Evolutionary conservation across 2,797 vertebrate genomes (phyloP).

Genomic region (Dermochelys coriacea): DNA sequence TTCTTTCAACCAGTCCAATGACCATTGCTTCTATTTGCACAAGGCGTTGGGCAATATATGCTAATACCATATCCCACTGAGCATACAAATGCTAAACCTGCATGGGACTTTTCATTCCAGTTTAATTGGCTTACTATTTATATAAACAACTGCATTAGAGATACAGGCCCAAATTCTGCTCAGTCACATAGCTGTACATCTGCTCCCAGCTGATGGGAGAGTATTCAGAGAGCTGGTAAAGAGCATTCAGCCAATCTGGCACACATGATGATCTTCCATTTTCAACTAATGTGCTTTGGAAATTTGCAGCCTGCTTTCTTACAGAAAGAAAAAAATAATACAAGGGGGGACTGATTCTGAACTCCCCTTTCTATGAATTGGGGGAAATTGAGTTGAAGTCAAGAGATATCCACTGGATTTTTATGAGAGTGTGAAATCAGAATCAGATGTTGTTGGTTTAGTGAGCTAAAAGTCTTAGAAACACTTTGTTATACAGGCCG

Average conservation of each 20-base stretch:
- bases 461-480: neutral
- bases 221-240: neutral
- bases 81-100: neutral
- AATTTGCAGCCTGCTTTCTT: neutral
- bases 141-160: neutral
- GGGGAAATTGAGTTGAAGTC: neutral
- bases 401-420: neutral
- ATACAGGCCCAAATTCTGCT: neutral
- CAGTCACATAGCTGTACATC: neutral
- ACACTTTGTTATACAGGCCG: neutral
- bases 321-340: conserved; percentile 14
- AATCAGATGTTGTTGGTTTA: neutral
- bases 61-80: neutral
- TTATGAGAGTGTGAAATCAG: neutral
- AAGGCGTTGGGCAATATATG: neutral
- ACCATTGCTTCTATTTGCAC: neutral
- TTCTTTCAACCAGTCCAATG: neutral
- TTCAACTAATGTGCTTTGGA: neutral
- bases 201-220: neutral
- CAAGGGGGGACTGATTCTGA: neutral
- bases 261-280: neutral
- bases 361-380: neutral
- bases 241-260: neutral
- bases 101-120: neutral
- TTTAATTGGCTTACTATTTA: neutral